Percentiles rank a stretch among this genome's conserved stretches.
These are phyloP conservation scores for Neogobius melanostomus DNA, from an alignment of 2,113 vertebrate species.

Conservation along the genomic window DNA sequence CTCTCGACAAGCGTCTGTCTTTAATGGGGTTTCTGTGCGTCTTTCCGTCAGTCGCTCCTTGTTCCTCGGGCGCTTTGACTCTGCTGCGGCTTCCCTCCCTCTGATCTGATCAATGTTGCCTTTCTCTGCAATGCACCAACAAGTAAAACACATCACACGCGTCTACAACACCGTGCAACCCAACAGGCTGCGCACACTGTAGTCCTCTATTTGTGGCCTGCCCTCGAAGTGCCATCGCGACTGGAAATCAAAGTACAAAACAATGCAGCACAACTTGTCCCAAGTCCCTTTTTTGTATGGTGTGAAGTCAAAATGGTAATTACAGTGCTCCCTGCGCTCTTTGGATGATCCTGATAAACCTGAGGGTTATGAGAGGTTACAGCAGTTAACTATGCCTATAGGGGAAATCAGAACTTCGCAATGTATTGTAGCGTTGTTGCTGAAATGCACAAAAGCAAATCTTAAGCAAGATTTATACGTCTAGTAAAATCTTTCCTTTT, in stretches of 20 bases:
- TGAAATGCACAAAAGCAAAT: neutral
- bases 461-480: conserved; percentile 5
- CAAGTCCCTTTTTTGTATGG: conserved; percentile 17
- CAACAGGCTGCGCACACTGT: conserved; percentile 30
- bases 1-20: conserved; percentile 39
- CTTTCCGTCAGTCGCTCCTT: conserved; percentile 41
- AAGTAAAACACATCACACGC: conserved; percentile 59
- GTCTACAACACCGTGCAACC: conserved; percentile 43
- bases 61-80: conserved; percentile 52
- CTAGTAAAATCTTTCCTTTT: conserved; percentile 6
- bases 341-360: conserved; percentile 18
- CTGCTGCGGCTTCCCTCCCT: conserved; percentile 43
- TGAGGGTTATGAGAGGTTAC: conserved; percentile 15
- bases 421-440: conserved; percentile 8
- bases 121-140: conserved; percentile 71
- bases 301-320: conserved; percentile 24
- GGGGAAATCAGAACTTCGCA: conserved; percentile 18
- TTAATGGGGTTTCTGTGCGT: conserved; percentile 53
- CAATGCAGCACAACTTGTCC: conserved; percentile 28
- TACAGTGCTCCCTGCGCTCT: conserved; percentile 15
- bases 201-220: conserved; percentile 41
- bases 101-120: conserved; percentile 72
- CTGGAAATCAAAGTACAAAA: conserved; percentile 41
- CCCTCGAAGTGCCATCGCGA: conserved; percentile 48
- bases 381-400: conserved; percentile 44